Conservation (phyloP, 1,140 invertebrate species). For the Nylanderia fulva region DNA sequence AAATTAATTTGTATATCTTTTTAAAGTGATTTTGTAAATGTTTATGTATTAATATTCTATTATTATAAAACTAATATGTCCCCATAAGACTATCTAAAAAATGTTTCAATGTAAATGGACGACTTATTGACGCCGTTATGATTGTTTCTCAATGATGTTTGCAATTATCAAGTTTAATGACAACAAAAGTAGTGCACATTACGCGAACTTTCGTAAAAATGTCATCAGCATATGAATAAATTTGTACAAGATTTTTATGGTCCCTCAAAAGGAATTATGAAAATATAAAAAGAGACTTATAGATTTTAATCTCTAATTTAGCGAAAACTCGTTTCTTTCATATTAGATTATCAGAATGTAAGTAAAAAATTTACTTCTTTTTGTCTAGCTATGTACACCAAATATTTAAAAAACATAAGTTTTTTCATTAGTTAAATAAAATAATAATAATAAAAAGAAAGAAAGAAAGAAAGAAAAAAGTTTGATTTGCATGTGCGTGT, state of each 20-base stretch:
- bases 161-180: no score
- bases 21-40: no score
- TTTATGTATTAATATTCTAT: no score
- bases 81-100: no score
- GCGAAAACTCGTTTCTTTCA: not conserved
- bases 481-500: constrained; percentile 49
- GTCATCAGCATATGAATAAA: not conserved
- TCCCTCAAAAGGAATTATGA: not conserved
- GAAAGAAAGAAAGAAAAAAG: constrained; percentile 10
- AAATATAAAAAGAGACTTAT: not conserved
- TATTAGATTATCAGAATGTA: not conserved
- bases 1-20: no score
- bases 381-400: not conserved
- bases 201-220: not conserved
- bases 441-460: not conserved
- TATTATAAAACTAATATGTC: no score
- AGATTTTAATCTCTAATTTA: not conserved
- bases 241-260: not conserved
- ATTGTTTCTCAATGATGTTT: no score
- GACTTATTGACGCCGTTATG: no score
- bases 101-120: no score
- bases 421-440: not conserved
- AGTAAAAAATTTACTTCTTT: not conserved
- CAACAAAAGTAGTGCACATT: not conserved
- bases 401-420: no score